phyloP scores from a whole-genome alignment of 2,113 vertebrate species.

The Myocastor coypus region DNA sequence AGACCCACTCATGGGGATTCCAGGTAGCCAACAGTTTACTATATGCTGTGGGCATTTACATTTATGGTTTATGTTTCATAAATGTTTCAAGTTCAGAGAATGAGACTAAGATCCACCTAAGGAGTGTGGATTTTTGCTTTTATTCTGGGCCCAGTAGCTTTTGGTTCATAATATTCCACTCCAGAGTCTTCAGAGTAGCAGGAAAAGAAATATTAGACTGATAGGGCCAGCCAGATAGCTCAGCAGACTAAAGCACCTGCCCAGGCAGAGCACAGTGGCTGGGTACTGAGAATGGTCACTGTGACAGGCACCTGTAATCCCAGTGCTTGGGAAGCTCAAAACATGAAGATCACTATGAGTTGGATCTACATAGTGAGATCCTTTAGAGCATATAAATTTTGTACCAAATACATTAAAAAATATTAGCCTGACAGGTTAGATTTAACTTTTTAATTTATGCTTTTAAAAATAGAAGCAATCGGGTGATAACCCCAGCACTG shows the following conservation, averaged over 20 bases:
- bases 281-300: no score
- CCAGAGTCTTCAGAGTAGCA: not conserved
- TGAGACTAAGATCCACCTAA: not conserved
- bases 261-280: no score
- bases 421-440: not conserved
- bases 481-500: not conserved
- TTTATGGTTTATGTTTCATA: not conserved
- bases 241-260: no score
- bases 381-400: no score
- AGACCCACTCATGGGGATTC: not conserved
- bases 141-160: not conserved
- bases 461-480: slow-evolving; percentile 16
- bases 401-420: no score
- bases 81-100: not conserved
- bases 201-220: not conserved
- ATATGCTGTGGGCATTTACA: not conserved
- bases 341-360: no score
- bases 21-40: not conserved
- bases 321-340: no score
- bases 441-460: not conserved
- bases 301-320: no score
- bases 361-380: no score
- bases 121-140: not conserved
- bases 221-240: not conserved
- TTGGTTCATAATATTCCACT: not conserved